Conservation (phyloP, 2,113 vertebrate genomes). For the Hemiscyllium ocellatum region DNA sequence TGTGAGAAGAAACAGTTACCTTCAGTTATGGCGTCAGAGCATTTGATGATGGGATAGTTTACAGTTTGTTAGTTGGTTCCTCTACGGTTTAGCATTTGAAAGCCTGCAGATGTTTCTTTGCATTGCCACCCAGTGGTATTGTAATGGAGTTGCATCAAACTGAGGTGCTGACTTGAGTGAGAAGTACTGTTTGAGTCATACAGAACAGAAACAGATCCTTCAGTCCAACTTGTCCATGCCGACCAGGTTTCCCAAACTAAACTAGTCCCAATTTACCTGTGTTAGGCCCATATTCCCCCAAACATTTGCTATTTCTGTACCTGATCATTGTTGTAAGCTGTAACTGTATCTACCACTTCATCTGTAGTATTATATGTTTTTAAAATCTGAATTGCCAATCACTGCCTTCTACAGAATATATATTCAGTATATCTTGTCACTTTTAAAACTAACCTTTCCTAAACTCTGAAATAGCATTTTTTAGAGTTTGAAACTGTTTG, state of each 20-base stretch:
- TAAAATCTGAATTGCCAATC: neutral
- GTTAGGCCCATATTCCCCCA: no score
- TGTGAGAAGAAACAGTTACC: neutral
- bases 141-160: neutral
- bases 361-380: neutral
- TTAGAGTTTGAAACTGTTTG: neutral
- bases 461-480: neutral
- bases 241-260: no score
- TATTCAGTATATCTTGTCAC: neutral
- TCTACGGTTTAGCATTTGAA: neutral
- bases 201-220: no score
- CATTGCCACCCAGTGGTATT: constrained; percentile 14
- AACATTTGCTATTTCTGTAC: no score
- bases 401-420: neutral
- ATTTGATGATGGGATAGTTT: neutral
- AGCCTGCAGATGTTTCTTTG: neutral
- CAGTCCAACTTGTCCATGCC: no score
- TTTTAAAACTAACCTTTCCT: neutral
- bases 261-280: no score
- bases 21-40: neutral
- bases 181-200: neutral
- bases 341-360: no score
- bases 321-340: no score
- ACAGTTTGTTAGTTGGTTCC: neutral
- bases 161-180: neutral